Base-by-base conservation (phyloP, 2,888 invertebrate genomes). In the Xestia rhomboidea region DNA sequence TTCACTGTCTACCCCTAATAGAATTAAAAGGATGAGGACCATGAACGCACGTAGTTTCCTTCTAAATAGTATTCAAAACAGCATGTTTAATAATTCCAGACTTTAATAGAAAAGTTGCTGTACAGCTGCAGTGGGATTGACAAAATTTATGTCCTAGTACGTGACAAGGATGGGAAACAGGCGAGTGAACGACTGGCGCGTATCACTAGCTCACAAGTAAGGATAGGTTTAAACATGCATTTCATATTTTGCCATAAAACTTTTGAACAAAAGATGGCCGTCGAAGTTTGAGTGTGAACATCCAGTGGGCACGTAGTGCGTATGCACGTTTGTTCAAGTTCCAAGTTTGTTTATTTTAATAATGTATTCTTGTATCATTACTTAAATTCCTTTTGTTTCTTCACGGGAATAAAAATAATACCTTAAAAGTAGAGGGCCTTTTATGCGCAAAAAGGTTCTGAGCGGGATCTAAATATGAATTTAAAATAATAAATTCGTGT, bases 121-220 rank as follows among this genome's bases (percentile, higher is more conserved):
- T 89, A 84, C 73, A 86, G 88, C 63, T 92, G 92, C 77, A 84
- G 76, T 30, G 88, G 82, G 46, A 84, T 92, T 60, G 86, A 88
- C 78, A 89, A 86, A 79, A 89, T 92, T 73, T 91, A 92, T 83
- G 81, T 92, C 49, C 85, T 91, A 21, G 87, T 91, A 76, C 91
- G 89, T 76, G 83, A 87, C 60, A 90, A 89, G 77, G 68, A 85
- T 76, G 89, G 85, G 15, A 80, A 88, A 44, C 75, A 75, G 49
- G 82, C 87, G 2, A 70, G 83, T 44, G 87, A 89, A 63, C 87
- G 90, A 79, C 67, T 90, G n/a, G 73, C 76, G 24, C 68, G 84
- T 70, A 81, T 89, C 66, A 83, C 87, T 46, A 82, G 84, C 70
- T 85, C 87, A 27, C 79, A 82, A 80, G 92, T 92, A 86, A 86